Evolutionary conservation across 2,888 invertebrate species (phyloP).

Genomic region (Ditula angustiorana): DNA sequence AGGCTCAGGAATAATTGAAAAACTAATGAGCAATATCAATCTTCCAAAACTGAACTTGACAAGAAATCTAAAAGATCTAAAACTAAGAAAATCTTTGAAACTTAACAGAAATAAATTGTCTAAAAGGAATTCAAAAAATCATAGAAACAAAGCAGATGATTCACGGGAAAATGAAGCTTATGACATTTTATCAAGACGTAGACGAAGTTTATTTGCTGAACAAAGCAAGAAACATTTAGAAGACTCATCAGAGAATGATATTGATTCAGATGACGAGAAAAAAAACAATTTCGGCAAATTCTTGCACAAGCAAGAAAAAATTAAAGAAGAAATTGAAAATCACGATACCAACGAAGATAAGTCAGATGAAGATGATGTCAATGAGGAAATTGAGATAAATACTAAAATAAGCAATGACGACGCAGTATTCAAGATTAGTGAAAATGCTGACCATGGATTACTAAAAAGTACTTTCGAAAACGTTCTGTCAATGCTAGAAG

Average conservation of each 20-base stretch:
- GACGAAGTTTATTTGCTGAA: slow-evolving; percentile 43
- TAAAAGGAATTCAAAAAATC: slow-evolving; percentile 40
- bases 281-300: slow-evolving; percentile 60
- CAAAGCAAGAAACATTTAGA: slow-evolving; percentile 22
- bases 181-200: slow-evolving; percentile 42
- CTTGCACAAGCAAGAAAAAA: slow-evolving; percentile 59
- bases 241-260: slow-evolving; percentile 57
- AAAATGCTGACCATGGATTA: slow-evolving; percentile 59
- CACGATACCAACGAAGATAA: slow-evolving; percentile 46
- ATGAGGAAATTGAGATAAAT: slow-evolving; percentile 54
- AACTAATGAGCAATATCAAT: slow-evolving; percentile 17
- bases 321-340: slow-evolving; percentile 52
- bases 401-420: slow-evolving; percentile 60
- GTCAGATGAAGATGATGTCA: slow-evolving; percentile 37
- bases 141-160: slow-evolving; percentile 45
- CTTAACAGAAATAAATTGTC: slow-evolving; percentile 36
- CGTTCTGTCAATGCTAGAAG: slow-evolving; percentile 61
- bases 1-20: slow-evolving; percentile 26
- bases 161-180: slow-evolving; percentile 41
- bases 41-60: slow-evolving; percentile 48
- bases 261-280: slow-evolving; percentile 52
- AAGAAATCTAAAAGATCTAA: slow-evolving; percentile 49
- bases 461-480: slow-evolving; percentile 65
- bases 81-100: slow-evolving; percentile 34
- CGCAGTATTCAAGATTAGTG: slow-evolving; percentile 53